A percentile compares a stretch with the other conserved stretches of the same genome.
Evolutionary conservation across 1,140 invertebrate species (phyloP).

Genomic region (Bombus balteatus): DNA sequence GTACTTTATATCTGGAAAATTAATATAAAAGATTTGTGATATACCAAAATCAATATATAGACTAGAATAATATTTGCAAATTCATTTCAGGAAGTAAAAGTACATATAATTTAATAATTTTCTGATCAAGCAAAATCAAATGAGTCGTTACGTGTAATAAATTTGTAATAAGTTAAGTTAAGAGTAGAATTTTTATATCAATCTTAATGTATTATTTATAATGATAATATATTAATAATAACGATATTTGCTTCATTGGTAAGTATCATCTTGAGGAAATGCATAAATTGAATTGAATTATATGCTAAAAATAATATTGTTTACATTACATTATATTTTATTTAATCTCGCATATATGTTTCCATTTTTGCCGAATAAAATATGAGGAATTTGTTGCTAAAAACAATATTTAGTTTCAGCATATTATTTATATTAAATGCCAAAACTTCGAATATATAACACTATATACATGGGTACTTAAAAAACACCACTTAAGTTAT

Average conservation of each 20-base stretch:
- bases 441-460: neutral
- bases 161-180: too few species aligned
- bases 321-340: neutral
- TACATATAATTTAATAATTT: slow-evolving; percentile 21
- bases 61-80: slow-evolving; percentile 41
- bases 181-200: neutral
- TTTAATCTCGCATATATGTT: neutral
- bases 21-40: slow-evolving; percentile 27
- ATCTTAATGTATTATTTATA: slow-evolving; percentile 16
- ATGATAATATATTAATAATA: slow-evolving; percentile 19
- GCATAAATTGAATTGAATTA: slow-evolving; percentile 1
- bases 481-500: neutral
- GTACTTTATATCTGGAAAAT: slow-evolving; percentile 19
- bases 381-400: neutral
- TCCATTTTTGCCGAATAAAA: neutral
- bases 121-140: slow-evolving; percentile 29
- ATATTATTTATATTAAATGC: slow-evolving; percentile 32
- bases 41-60: slow-evolving; percentile 18
- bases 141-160: slow-evolving; percentile 21
- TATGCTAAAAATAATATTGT: slow-evolving; percentile 8
- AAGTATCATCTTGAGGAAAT: slow-evolving; percentile 13
- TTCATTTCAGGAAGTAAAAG: slow-evolving; percentile 23
- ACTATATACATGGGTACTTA: slow-evolving; percentile 5
- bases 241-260: slow-evolving; percentile 10
- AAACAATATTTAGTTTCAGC: slow-evolving; percentile 27